phyloP scores from a whole-genome alignment of 1,140 invertebrate genomes.

The Melipona quadrifasciata region DNA sequence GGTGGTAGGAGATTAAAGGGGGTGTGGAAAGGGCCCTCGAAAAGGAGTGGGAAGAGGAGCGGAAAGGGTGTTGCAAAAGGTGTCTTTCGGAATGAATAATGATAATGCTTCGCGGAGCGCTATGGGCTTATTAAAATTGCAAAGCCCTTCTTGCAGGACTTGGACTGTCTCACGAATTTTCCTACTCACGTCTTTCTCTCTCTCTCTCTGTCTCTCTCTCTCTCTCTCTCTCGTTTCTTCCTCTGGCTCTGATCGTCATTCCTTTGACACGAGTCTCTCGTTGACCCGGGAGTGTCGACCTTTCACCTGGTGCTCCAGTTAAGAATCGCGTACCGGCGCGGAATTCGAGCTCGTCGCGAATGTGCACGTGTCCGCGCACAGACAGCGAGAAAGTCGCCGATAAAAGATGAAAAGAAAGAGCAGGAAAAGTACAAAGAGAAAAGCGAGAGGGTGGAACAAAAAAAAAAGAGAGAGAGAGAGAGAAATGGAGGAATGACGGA shows the following conservation, averaged over 20 bases:
- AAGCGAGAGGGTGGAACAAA: neutral
- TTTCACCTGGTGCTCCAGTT: constrained; percentile 46
- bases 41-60: too few species aligned
- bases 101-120: constrained; percentile 14
- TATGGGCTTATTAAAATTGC: constrained; percentile 36
- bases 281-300: constrained; percentile 21
- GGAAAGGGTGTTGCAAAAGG: neutral
- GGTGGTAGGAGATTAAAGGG: neutral
- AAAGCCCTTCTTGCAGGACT: neutral
- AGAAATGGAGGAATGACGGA: neutral
- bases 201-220: neutral
- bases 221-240: neutral
- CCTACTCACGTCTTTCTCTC: neutral
- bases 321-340: constrained; percentile 20
- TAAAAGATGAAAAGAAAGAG: neutral
- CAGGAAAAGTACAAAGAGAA: too few species aligned
- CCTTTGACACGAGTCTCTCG: constrained; percentile 33
- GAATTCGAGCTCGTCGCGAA: constrained; percentile 1
- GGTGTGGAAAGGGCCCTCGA: neutral
- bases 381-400: neutral
- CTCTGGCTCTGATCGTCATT: too few species aligned
- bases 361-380: neutral
- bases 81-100: constrained; percentile 33
- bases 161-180: constrained; percentile 23
- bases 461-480: too few species aligned